A percentile compares a stretch with the other conserved stretches of the same genome.
Evolutionary conservation across 2,113 vertebrate genomes (phyloP).

Genomic region (Acrocephalus arundinaceus): DNA sequence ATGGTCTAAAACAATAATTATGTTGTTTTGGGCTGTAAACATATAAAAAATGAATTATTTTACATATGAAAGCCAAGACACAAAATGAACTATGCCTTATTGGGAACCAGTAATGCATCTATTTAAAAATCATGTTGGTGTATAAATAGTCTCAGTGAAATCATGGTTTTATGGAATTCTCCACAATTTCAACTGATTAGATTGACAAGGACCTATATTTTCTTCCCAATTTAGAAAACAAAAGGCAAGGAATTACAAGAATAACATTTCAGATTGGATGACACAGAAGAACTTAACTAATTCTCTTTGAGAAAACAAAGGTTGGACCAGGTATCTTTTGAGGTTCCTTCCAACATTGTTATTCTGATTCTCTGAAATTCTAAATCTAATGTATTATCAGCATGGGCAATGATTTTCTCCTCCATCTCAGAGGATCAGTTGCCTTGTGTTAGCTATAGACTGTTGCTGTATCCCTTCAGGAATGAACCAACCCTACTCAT

Average conservation of each 20-base stretch:
- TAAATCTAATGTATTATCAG: neutral
- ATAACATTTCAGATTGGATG: neutral
- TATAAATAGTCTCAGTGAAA: neutral
- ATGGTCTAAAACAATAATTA: slow-evolving; percentile 23
- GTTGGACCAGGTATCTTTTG: rapidly evolving
- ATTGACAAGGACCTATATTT: neutral
- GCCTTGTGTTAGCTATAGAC: neutral
- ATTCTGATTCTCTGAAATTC: neutral
- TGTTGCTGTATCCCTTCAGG: neutral
- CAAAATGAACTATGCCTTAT: slow-evolving; percentile 4
- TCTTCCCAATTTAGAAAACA: neutral
- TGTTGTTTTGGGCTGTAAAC: slow-evolving; percentile 47
- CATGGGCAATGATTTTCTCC: neutral
- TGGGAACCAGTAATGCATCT: slow-evolving; percentile 20
- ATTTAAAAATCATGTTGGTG: slow-evolving; percentile 26
- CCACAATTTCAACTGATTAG: slow-evolving; percentile 38
- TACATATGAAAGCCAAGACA: slow-evolving; percentile 50
- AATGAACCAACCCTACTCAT: neutral
- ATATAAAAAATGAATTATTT: slow-evolving; percentile 42
- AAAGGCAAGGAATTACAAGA: neutral
- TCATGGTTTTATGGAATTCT: slow-evolving; percentile 4
- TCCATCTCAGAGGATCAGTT: neutral
- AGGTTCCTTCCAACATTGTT: neutral
- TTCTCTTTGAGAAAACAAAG: neutral
- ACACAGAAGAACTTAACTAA: neutral